Conservation (phyloP, 2,113 vertebrate species). For the Ovis aries region DNA sequence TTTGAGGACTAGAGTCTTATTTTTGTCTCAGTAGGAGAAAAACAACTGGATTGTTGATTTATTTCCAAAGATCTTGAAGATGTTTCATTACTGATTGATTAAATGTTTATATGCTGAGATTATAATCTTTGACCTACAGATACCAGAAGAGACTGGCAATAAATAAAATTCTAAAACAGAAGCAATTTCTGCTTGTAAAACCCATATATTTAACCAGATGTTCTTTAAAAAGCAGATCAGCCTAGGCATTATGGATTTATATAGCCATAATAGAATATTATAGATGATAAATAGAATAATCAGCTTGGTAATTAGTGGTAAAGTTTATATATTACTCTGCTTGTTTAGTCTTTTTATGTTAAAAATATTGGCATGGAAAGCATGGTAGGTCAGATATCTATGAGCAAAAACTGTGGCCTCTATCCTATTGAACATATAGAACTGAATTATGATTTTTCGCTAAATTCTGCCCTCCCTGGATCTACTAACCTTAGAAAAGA, state of each 20-base stretch:
- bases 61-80: neutral
- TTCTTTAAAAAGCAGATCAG: conserved; percentile 5
- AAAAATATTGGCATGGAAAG: neutral
- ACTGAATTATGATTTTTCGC: neutral
- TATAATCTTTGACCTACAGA: conserved; percentile 45
- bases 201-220: neutral
- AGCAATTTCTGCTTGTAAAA: neutral
- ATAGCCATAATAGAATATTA: neutral
- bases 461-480: neutral
- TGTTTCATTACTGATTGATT: conserved; percentile 43
- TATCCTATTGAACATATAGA: neutral
- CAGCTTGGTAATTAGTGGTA: neutral
- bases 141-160: conserved; percentile 23
- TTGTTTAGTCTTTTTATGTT: neutral
- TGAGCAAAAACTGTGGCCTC: neutral
- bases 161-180: conserved; percentile 49
- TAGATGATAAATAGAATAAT: neutral
- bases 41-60: neutral
- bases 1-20: neutral
- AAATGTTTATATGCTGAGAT: conserved; percentile 35
- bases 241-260: neutral
- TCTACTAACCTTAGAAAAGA: neutral
- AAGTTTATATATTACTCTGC: neutral
- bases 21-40: conserved; percentile 7
- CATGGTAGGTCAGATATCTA: neutral